A percentile compares a stretch with the other conserved stretches of the same genome.
Conservation (phyloP, 2,888 invertebrate species). For the Dryobota labecula region DNA sequence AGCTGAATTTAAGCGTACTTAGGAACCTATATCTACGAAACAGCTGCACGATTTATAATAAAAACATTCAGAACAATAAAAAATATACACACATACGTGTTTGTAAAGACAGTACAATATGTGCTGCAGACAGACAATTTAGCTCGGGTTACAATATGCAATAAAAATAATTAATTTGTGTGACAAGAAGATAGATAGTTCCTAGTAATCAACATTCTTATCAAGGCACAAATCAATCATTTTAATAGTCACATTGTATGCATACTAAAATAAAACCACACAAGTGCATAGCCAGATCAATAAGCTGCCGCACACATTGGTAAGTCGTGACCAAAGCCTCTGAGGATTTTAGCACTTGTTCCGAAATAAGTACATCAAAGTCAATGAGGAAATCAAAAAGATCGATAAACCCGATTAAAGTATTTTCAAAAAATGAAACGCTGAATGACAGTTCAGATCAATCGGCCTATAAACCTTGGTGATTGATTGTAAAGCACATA, state of each 20-base stretch:
- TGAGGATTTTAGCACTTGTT: background rate
- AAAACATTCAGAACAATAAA: constrained; percentile 25
- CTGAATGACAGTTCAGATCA: constrained; percentile 4
- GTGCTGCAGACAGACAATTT: constrained; percentile 29
- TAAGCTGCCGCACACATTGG: constrained; percentile 2
- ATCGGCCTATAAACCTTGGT: background rate
- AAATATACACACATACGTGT: constrained; percentile 7
- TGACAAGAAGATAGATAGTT: constrained; percentile 3
- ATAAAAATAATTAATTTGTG: constrained; percentile 55
- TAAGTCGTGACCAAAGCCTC: background rate
- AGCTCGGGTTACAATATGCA: constrained; percentile 45
- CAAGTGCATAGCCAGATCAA: constrained; percentile 14
- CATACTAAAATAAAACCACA: background rate
- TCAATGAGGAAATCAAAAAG: constrained; percentile 11
- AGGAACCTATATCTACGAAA: constrained; percentile 55
- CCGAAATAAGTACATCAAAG: constrained; percentile 19
- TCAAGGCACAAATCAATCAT: constrained; percentile 32
- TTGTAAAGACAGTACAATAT: constrained; percentile 23
- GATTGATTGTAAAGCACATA: constrained; percentile 18
- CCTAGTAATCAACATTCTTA: constrained; percentile 7
- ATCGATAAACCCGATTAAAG: constrained; percentile 3
- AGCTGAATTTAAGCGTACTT: constrained; percentile 64
- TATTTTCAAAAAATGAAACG: background rate
- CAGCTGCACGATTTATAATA: constrained; percentile 53
- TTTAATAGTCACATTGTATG: constrained; percentile 36